Conservation (phyloP, 2,797 vertebrate species). For the Scleropages formosus region DNA sequence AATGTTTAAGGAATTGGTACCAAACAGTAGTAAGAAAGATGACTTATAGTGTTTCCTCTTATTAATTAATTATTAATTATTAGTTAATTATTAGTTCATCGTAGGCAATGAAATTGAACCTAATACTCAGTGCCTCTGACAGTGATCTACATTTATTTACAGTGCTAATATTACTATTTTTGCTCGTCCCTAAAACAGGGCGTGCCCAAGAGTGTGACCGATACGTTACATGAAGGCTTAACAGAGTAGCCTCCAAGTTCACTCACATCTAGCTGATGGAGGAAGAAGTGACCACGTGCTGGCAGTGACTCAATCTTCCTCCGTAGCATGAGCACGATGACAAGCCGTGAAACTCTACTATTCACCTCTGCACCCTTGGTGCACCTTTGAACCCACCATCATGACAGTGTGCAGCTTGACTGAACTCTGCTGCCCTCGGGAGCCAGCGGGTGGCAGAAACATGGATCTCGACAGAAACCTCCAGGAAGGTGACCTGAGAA, state of each 20-base stretch:
- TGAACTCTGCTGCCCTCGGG: no score
- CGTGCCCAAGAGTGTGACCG: constrained; percentile 32
- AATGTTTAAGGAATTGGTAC: no score
- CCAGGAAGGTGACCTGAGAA: no score
- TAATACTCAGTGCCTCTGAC: no score
- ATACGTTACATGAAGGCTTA: constrained; percentile 36
- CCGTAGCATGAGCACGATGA: background rate
- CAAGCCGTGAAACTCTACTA: background rate
- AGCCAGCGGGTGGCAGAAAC: no score
- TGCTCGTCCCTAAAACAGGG: no score
- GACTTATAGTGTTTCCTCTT: no score
- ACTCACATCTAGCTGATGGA: constrained; percentile 4
- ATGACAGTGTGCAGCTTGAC: background rate
- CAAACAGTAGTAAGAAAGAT: no score
- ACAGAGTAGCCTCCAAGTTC: constrained; percentile 24
- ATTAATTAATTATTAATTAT: no score
- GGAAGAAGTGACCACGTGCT: background rate
- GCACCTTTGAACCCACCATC: background rate
- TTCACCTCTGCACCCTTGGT: background rate
- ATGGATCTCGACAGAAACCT: no score
- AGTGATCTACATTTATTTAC: background rate
- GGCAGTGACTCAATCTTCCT: constrained; percentile 1
- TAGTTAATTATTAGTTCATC: no score
- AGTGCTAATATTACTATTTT: background rate
- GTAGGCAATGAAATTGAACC: no score